These are phyloP conservation scores for Henicopernis longicauda DNA, from an alignment of 2,113 vertebrate genomes.

Conservation along the genomic window DNA sequence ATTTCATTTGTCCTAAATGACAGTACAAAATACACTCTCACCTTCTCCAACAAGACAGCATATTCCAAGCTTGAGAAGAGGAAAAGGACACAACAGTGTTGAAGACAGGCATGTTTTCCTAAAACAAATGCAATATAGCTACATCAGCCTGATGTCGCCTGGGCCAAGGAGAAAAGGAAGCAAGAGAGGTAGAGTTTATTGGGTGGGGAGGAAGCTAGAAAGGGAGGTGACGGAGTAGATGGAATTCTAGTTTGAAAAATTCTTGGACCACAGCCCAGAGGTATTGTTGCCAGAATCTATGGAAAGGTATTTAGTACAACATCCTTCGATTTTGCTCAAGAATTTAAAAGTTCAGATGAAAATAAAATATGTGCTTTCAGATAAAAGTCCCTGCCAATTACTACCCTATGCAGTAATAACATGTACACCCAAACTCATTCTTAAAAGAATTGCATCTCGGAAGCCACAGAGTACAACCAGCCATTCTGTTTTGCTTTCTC, in stretches of 20 bases:
- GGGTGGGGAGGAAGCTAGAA: not conserved
- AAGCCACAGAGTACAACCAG: not conserved
- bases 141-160: not conserved
- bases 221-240: not conserved
- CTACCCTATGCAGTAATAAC: not conserved
- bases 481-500: not conserved
- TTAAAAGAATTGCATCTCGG: not conserved
- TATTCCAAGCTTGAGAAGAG: not conserved
- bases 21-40: not conserved
- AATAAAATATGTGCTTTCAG: not conserved
- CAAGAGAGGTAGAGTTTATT: not conserved
- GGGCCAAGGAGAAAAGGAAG: not conserved
- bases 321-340: not conserved
- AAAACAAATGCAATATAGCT: conserved; percentile 7
- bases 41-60: not conserved
- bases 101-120: conserved; percentile 6
- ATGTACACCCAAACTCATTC: not conserved
- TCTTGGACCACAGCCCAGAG: not conserved
- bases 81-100: not conserved
- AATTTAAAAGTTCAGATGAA: not conserved
- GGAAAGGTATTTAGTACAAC: not conserved
- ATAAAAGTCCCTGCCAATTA: not conserved
- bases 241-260: not conserved
- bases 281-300: not conserved
- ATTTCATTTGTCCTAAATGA: not conserved